A percentile compares a stretch with the other conserved stretches of the same genome.
phyloP scores from a whole-genome alignment of 2,797 vertebrate species.

The Toxotes lorentzi region DNA sequence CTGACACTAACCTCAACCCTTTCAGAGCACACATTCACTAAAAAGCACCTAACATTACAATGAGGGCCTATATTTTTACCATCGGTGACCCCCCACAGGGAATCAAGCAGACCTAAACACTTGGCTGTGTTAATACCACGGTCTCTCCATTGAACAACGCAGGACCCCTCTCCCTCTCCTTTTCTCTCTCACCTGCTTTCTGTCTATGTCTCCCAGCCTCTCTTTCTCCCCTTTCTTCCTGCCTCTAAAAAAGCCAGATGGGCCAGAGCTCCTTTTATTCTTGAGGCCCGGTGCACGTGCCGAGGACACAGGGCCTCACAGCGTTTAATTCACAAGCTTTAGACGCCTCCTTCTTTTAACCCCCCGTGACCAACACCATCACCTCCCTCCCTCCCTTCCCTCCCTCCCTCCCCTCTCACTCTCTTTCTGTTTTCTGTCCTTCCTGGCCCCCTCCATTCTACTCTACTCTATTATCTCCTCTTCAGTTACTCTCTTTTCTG shows the following conservation, averaged over 20 bases:
- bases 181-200: conserved; percentile 19
- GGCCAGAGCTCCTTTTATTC: conserved; percentile 78
- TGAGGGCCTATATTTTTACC: neutral
- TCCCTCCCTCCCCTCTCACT: conserved; percentile 30
- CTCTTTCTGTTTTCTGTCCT: conserved; percentile 42
- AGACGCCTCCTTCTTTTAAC: conserved; percentile 71
- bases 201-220: conserved; percentile 13
- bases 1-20: neutral
- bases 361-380: conserved; percentile 63
- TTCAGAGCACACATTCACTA: conserved; percentile 2
- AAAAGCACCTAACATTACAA: conserved; percentile 32
- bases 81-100: conserved; percentile 21
- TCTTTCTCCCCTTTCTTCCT: conserved; percentile 28
- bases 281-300: conserved; percentile 82
- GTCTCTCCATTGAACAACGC: conserved; percentile 3
- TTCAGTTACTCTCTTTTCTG: conserved; percentile 27
- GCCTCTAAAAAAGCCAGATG: conserved; percentile 79
- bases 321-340: conserved; percentile 82
- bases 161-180: conserved; percentile 19
- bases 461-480: conserved; percentile 60
- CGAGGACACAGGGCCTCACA: conserved; percentile 82
- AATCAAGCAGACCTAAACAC: conserved; percentile 41
- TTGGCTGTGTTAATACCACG: conserved; percentile 30
- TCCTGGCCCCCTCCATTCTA: conserved; percentile 41
- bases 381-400: conserved; percentile 25